Conservation (phyloP, 2,888 invertebrate genomes). For the Aleiodes testaceus region DNA sequence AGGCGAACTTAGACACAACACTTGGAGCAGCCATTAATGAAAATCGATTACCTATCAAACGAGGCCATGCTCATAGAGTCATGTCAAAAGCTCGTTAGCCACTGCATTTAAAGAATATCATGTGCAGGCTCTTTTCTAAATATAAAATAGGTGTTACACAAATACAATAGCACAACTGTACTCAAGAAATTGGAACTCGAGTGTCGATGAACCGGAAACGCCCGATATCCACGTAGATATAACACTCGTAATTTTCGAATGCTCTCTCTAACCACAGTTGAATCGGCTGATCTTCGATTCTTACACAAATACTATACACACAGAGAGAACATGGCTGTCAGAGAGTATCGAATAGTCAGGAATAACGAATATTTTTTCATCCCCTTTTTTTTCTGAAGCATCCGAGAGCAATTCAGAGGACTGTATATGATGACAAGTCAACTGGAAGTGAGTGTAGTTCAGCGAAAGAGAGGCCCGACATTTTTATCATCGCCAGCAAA, state of each 20-base stretch:
- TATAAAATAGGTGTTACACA: background rate
- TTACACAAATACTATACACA: background rate
- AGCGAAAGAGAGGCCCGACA: background rate
- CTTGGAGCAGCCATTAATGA: constrained; percentile 57
- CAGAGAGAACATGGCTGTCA: background rate
- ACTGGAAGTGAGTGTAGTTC: constrained; percentile 14
- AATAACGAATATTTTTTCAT: background rate
- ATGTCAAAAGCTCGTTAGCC: constrained; percentile 57
- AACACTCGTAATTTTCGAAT: constrained; percentile 27
- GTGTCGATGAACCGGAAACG: constrained; percentile 34
- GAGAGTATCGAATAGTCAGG: background rate
- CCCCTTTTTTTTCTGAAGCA: background rate
- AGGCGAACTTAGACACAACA: background rate
- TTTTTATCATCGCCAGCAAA: background rate
- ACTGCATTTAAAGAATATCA: background rate
- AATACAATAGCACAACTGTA: background rate
- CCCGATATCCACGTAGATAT: constrained; percentile 33
- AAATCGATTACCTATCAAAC: constrained; percentile 63
- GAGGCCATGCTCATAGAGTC: constrained; percentile 48
- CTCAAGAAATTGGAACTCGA: background rate
- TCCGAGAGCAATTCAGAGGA: constrained; percentile 12
- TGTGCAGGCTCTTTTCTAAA: background rate
- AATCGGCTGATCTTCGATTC: background rate
- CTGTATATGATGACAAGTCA: constrained; percentile 18
- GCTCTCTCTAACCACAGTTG: constrained; percentile 1